Evolutionary conservation across 2,797 vertebrate species (phyloP).

Genomic region (Iguana delicatissima): DNA sequence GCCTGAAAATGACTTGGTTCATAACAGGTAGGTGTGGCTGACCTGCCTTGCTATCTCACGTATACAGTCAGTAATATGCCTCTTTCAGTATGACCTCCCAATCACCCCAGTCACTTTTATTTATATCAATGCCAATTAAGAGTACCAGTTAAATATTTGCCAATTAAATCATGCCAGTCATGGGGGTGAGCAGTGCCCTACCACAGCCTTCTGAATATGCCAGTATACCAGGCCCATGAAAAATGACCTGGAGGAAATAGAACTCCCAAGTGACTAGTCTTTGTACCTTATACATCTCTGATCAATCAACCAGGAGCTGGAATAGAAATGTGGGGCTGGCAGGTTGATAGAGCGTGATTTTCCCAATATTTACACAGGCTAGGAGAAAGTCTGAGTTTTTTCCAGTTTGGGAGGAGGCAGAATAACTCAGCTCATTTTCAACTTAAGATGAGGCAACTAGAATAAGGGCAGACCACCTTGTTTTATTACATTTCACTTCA

Average conservation of each 20-base stretch:
- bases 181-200: no score
- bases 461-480: not conserved
- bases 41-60: no score
- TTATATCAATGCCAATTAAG: no score
- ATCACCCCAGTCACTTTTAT: no score
- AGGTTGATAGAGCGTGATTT: not conserved
- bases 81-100: no score
- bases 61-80: no score
- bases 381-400: not conserved
- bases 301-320: not conserved
- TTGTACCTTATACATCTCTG: not conserved
- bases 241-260: no score
- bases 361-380: not conserved
- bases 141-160: no score
- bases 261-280: not conserved
- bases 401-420: not conserved
- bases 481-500: not conserved
- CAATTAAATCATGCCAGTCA: no score
- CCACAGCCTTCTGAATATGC: not conserved
- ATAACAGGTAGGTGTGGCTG: no score
- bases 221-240: not conserved
- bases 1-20: no score
- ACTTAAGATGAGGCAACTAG: slow-evolving; percentile 3
- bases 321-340: not conserved
- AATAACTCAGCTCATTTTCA: not conserved